Evolutionary conservation across 2,113 vertebrate species (phyloP).

Genomic region (Platichthys flesus): DNA sequence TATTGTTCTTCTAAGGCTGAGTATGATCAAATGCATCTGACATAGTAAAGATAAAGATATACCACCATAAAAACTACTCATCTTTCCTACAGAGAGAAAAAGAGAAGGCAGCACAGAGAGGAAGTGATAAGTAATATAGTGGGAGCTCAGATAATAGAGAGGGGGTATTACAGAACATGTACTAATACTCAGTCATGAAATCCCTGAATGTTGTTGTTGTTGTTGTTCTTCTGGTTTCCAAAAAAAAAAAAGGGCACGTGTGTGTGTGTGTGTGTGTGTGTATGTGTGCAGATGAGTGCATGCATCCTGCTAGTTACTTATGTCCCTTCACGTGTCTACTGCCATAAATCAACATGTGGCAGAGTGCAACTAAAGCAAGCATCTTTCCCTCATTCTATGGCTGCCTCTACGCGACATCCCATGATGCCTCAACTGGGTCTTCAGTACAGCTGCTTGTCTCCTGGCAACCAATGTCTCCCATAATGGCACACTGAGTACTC

Average conservation of each 20-base stretch:
- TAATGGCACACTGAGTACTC: conserved; percentile 32
- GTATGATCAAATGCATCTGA: neutral
- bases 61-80: neutral
- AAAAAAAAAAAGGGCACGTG: neutral
- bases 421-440: conserved; percentile 7
- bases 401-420: conserved; percentile 42
- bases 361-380: too few relatives aligned
- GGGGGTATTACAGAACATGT: conserved; percentile 26
- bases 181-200: neutral
- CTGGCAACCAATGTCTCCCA: conserved; percentile 63
- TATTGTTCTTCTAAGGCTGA: conserved; percentile 12
- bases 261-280: neutral
- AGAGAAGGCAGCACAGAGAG: neutral
- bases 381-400: neutral
- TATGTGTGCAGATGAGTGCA: neutral
- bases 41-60: neutral
- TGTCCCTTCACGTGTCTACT: neutral
- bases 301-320: neutral
- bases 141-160: conserved; percentile 22
- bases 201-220: neutral
- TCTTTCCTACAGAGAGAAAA: neutral
- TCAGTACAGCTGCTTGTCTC: conserved; percentile 62
- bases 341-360: neutral
- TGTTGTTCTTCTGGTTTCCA: conserved; percentile 3
- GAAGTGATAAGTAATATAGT: conserved; percentile 6